Evolutionary conservation across 2,113 vertebrate species (phyloP).

Genomic region (Cryptomyrus ogoouensis): DNA sequence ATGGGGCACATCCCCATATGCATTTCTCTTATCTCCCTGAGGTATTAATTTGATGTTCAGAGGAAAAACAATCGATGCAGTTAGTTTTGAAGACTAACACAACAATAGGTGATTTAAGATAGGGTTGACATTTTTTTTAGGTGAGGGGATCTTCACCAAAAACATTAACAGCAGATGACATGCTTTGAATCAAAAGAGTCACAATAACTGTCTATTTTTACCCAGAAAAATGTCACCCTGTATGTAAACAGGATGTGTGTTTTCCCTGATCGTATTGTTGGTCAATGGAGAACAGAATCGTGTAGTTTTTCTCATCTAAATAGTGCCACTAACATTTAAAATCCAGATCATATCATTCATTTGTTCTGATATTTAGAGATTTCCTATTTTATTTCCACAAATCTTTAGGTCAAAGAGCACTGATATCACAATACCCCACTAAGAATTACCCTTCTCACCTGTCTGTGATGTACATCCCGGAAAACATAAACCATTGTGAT

Average conservation of each 20-base stretch:
- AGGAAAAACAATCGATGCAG: not conserved
- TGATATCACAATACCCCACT: not conserved
- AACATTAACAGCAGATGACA: not conserved
- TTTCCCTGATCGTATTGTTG: not conserved
- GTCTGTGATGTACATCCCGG: not conserved
- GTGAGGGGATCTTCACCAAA: not conserved
- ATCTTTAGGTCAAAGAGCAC: not conserved
- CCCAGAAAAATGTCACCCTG: not conserved
- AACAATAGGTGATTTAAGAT: not conserved
- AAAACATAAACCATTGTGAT: not conserved
- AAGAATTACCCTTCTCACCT: not conserved
- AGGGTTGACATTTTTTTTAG: not conserved
- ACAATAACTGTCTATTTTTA: not conserved
- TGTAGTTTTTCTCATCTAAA: not conserved
- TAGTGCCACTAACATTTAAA: not conserved
- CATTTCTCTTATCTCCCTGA: not conserved
- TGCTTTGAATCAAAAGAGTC: not conserved
- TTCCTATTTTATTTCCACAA: not conserved
- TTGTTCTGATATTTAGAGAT: not conserved
- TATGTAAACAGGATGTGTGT: not conserved
- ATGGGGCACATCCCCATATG: not conserved
- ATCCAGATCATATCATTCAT: not conserved
- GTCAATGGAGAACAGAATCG: not conserved
- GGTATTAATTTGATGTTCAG: not conserved
- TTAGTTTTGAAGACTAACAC: not conserved